These are phyloP conservation scores for Rhinella marina DNA, from an alignment of 2,797 vertebrate genomes.

Conservation along the genomic window DNA sequence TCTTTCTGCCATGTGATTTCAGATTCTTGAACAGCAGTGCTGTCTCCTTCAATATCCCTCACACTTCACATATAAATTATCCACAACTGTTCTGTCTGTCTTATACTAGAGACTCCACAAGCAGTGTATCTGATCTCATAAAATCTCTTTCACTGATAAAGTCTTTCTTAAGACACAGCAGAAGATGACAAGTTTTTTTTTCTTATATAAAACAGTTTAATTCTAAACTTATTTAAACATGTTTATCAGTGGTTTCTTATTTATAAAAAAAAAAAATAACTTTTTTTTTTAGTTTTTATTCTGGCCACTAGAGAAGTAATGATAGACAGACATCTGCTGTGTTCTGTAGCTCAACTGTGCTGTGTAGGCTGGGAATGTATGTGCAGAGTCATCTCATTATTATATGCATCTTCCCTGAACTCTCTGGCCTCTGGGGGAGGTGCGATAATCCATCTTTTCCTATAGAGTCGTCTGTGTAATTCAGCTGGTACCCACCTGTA, in stretches of 20 bases:
- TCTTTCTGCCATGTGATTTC: constrained; percentile 33
- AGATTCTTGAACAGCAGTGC: not conserved
- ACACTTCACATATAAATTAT: constrained; percentile 34
- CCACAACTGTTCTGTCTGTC: not conserved
- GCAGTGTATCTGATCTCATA: not conserved
- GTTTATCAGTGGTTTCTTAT: too few relatives aligned
- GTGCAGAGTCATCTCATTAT: not conserved
- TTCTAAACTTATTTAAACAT: too few relatives aligned
- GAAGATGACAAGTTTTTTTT: not conserved
- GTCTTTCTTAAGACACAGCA: not conserved
- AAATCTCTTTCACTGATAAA: constrained; percentile 16
- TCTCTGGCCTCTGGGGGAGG: too few relatives aligned
- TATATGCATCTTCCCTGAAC: not conserved
- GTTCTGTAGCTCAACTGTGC: not conserved
- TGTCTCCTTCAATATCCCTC: constrained; percentile 32
- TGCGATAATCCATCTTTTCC: too few relatives aligned
- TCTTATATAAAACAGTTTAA: too few relatives aligned
- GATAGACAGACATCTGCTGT: too few relatives aligned
- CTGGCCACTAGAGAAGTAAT: too few relatives aligned
- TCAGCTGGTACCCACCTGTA: too few relatives aligned
- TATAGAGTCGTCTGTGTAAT: too few relatives aligned
- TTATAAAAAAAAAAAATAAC: too few relatives aligned
- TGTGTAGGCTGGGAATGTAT: not conserved
- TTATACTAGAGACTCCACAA: constrained; percentile 5
- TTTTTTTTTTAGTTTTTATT: too few relatives aligned